Evolutionary conservation across 2,888 invertebrate genomes (phyloP).

Genomic region (Falcaria lacertinaria): DNA sequence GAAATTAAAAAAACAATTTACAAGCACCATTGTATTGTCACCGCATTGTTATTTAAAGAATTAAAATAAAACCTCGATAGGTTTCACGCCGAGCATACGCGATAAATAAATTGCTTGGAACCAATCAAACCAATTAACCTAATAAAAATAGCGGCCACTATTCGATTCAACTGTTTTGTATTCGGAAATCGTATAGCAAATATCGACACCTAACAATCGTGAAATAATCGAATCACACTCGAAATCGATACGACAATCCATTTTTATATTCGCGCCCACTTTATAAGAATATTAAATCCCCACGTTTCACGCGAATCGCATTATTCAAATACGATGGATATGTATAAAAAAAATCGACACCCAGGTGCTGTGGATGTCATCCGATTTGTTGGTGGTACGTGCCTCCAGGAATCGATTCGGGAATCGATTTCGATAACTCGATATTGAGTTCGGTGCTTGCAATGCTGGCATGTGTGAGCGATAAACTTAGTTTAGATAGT

Average conservation of each 20-base stretch:
- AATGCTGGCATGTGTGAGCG: slow-evolving; percentile 1
- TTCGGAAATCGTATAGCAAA: slow-evolving; percentile 9
- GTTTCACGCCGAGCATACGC: too few species aligned
- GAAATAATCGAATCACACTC: slow-evolving; percentile 16
- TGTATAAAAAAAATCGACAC: slow-evolving; percentile 11
- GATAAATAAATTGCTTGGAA: not conserved
- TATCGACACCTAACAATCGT: slow-evolving; percentile 12
- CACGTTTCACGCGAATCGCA: slow-evolving; percentile 24
- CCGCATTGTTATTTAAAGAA: too few species aligned
- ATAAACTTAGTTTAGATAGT: not conserved
- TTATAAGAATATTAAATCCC: slow-evolving; percentile 21
- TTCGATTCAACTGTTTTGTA: slow-evolving; percentile 8
- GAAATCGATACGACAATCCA: slow-evolving; percentile 11
- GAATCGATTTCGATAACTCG: slow-evolving; percentile 34
- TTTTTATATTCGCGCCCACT: slow-evolving; percentile 7
- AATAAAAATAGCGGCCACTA: not conserved
- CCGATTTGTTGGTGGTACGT: slow-evolving; percentile 34
- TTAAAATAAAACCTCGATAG: too few species aligned
- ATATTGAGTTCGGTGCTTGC: slow-evolving; percentile 11
- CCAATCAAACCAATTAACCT: not conserved
- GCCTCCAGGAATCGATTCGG: slow-evolving; percentile 27
- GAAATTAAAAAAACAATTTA: too few species aligned
- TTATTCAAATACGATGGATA: slow-evolving; percentile 23
- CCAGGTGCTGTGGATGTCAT: slow-evolving; percentile 26
- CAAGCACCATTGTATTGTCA: too few species aligned